phyloP scores from a whole-genome alignment of 2,797 vertebrate genomes.

The Ibycter americanus region DNA sequence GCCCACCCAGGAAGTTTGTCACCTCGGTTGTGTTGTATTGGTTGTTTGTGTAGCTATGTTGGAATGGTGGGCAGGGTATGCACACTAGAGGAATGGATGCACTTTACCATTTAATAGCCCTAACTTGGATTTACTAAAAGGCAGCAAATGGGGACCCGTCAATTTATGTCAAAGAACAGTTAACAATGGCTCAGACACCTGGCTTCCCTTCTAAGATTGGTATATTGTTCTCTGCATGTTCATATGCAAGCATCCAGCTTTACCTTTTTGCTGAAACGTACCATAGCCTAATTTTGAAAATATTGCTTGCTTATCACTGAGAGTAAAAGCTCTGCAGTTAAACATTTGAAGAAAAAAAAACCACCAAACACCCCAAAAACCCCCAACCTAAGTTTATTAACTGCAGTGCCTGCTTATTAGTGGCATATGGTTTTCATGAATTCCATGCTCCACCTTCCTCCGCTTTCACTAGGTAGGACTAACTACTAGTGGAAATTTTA shows the following conservation, averaged over 20 bases:
- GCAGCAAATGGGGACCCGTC: neutral
- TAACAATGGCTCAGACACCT: neutral
- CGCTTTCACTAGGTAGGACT: neutral
- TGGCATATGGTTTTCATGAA: neutral
- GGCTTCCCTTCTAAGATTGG: neutral
- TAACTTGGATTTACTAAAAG: neutral
- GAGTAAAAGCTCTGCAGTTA: neutral
- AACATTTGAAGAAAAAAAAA: neutral
- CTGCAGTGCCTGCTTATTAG: neutral
- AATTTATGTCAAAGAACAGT: neutral
- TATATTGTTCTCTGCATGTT: neutral
- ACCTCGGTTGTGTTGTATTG: neutral
- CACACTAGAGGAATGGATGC: neutral
- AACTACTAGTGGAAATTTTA: neutral
- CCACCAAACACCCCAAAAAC: no score
- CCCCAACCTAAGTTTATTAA: neutral
- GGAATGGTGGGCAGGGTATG: neutral
- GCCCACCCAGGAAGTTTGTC: neutral
- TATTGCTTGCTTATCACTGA: neutral
- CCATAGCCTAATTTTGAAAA: neutral
- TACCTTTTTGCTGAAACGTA: neutral
- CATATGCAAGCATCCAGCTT: neutral
- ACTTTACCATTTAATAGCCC: neutral
- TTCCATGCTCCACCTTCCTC: neutral
- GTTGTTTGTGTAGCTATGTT: conserved; percentile 4